Percentiles rank a stretch among this genome's conserved stretches.
These are phyloP conservation scores for Parazoanthus darwini DNA, from an alignment of 92 coral and sea anemone species.

Conservation along the genomic window DNA sequence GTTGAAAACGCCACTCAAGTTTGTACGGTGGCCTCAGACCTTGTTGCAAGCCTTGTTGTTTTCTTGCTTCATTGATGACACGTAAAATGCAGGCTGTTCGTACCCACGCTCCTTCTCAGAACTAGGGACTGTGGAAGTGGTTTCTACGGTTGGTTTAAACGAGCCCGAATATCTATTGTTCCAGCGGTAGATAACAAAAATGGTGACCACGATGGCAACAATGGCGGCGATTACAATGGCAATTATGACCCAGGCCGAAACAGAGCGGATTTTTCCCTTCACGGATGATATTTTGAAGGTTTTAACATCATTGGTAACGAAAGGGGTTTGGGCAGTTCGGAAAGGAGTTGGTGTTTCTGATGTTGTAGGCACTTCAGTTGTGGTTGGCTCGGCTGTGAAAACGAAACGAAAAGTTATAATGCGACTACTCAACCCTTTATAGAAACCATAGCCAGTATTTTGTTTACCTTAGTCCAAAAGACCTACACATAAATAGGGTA, in stretches of 20 bases:
- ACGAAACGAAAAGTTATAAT: too few relatives aligned
- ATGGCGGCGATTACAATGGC: slow-evolving; percentile 64
- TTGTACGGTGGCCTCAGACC: slow-evolving; percentile 8
- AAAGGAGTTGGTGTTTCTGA: not conserved
- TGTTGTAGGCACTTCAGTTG: slow-evolving; percentile 1
- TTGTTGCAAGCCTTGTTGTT: slow-evolving; percentile 29
- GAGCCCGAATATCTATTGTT: slow-evolving; percentile 86
- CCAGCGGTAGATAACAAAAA: slow-evolving; percentile 81
- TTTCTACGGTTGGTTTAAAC: slow-evolving; percentile 58
- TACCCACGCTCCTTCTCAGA: slow-evolving; percentile 33
- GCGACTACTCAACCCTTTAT: too few relatives aligned
- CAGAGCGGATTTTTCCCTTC: not conserved
- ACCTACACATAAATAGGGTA: too few relatives aligned
- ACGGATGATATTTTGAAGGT: not conserved
- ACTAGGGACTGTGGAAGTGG: not conserved
- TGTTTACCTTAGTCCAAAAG: too few relatives aligned
- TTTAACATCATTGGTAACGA: not conserved
- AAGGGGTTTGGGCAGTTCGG: not conserved
- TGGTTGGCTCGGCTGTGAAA: not conserved
- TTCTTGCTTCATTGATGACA: slow-evolving; percentile 32
- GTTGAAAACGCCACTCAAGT: not conserved
- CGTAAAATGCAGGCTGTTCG: slow-evolving; percentile 42
- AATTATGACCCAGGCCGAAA: slow-evolving; percentile 77
- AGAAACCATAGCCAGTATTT: too few relatives aligned
- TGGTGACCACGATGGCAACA: slow-evolving; percentile 63